Evolutionary conservation across 2,888 invertebrate genomes (phyloP).

Genomic region (Latrodectus elegans): DNA sequence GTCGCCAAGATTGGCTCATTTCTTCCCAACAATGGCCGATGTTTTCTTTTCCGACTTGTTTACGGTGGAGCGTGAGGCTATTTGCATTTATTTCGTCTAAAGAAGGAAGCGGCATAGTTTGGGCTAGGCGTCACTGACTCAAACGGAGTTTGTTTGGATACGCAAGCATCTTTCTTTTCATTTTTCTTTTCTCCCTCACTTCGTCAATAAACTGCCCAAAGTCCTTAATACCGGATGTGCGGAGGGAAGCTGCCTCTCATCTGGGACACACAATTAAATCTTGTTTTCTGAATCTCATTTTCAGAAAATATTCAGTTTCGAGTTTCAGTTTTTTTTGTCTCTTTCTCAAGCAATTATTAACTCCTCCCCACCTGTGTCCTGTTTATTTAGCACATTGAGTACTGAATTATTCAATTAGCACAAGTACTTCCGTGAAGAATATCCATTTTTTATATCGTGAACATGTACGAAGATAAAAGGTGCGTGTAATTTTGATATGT

Average conservation of each 20-base stretch:
- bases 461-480: too few species aligned
- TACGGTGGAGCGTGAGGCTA: slow-evolving; percentile 25
- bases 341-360: slow-evolving; percentile 2
- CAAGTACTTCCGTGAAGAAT: background rate
- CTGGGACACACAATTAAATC: slow-evolving; percentile 36
- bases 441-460: too few species aligned
- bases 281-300: slow-evolving; percentile 8
- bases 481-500: too few species aligned
- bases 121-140: background rate
- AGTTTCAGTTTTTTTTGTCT: background rate
- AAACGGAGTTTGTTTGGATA: background rate
- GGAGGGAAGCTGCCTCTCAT: background rate
- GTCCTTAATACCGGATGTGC: slow-evolving; percentile 30
- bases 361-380: background rate
- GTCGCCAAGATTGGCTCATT: slow-evolving; percentile 22
- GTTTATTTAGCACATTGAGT: background rate
- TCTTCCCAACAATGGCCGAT: slow-evolving; percentile 2
- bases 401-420: background rate
- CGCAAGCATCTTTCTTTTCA: too few species aligned
- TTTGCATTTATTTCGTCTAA: slow-evolving; percentile 43
- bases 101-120: slow-evolving; percentile 53
- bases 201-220: background rate
- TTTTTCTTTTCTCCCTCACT: too few species aligned
- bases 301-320: background rate
- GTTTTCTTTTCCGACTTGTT: slow-evolving; percentile 34